Evolutionary conservation across 2,113 vertebrate genomes (phyloP), one percentile per base, ranked within the genome.

Genomic region (Propithecus coquereli): DNA sequence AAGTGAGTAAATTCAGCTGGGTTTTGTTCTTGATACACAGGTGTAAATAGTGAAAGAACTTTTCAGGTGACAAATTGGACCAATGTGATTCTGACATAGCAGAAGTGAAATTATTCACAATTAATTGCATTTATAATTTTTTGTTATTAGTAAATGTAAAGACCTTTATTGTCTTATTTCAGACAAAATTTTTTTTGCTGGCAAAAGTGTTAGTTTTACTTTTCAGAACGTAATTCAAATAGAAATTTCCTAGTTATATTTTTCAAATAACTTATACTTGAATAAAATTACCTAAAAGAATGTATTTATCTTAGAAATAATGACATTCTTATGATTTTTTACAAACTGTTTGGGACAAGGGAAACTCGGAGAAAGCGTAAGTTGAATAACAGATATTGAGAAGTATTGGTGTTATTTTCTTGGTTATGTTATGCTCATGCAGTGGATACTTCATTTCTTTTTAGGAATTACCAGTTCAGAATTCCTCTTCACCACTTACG

Each of bases 11-110:
- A 83, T 50, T 85, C 8, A 92, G 1, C 9, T 81, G n/a, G 6
- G 12, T 54, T 96, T 97, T 97, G 45, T 96, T 95, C 65, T 87
- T 40, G 32, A 87, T 54, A 65, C 5, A 66, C 8, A 73, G 3
- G 47, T 96, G 14, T 95, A 85, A 97, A 87, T 16, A 79, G 40
- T 90, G 70, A 95, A 80, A 86, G 0, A 0, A 0, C 81, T 94
- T 98, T 94, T 96, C 7, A 32, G 2, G 45, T 32, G 3, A 84
- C 52, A 74, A 22, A 73, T 59, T 50, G 16, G 9, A n/a, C 34
- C 23, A 18, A 0, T 80, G 30, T 47, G 23, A 82, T 90, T 94
- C 66, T 84, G 84, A 50, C 2, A 54, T 34, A 94, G 17, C 3
- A 76, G 43, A 74, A 91, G 13, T 61, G 82, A 63, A 95, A 61